Base-by-base conservation (phyloP, 2,888 invertebrate species). In the Epinotia ramella region DNA sequence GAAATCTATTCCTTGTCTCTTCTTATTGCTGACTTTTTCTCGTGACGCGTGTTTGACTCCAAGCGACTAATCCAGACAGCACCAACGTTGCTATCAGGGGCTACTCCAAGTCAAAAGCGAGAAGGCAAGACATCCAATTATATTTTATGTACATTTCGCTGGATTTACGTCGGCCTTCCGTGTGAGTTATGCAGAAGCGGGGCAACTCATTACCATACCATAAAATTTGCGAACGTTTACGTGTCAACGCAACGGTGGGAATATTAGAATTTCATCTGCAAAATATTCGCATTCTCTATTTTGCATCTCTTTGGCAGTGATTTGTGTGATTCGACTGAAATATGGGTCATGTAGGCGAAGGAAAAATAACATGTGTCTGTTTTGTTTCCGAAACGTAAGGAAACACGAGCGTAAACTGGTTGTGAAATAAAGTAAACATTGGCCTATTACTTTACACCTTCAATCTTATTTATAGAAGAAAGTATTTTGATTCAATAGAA, bases 141-240 rank as follows among this genome's bases (percentile, higher is more conserved):
- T 84, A 84, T 85, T 86, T 84, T 86, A 86, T 82, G 83, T 84
- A 82, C 78, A 82, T 85, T 83, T 83, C 80, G 79, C 79, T 81
- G 82, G 79, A 83, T 86, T 84, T 81, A 81, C 81, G 79, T 77
- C 78, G 80, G 78, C 83, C 83, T 80, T 82, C 81, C 79, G 66
- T 78, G 80, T 82, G 82, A 86, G 81, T 82, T 84, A 86, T 83
- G 81, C 81, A 76, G 78, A 79, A 69, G 56, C 78, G 79, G 69
- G 68, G 73, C 74, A 79, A 80, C 78, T 81, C 83, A 85, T 86
- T 84, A 84, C 81, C 79, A 78, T 82, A 81, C 79, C 81, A 79
- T 78, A 81, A 83, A 83, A 83, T 83, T 81, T 78, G 81, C 77
- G 77, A 79, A 77, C 79, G 76, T 78, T 79, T 80, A 79, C 81